Percentiles rank a stretch among this genome's conserved stretches.
These are phyloP conservation scores for Falco cherrug DNA, from an alignment of 2,797 vertebrate genomes.

Conservation along the genomic window DNA sequence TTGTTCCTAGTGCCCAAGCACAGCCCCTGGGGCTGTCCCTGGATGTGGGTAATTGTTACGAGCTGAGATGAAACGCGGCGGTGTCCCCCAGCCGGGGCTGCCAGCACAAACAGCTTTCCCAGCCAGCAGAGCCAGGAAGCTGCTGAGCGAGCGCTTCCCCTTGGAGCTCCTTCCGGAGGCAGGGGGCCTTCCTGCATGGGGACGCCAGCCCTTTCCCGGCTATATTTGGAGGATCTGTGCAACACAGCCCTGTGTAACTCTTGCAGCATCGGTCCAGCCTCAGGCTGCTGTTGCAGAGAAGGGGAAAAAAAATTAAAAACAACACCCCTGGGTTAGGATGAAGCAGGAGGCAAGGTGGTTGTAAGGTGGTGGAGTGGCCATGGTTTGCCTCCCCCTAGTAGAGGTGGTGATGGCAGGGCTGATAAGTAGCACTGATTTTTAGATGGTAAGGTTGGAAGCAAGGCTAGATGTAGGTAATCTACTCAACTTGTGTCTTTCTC, in stretches of 20 bases:
- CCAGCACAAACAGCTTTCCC: background rate
- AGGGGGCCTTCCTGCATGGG: background rate
- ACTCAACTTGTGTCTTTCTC: background rate
- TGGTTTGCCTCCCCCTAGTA: background rate
- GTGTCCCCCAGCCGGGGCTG: background rate
- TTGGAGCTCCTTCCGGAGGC: background rate
- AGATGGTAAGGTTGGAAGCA: background rate
- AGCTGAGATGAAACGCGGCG: background rate
- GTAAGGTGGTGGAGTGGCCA: background rate
- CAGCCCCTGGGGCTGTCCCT: background rate
- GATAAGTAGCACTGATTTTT: background rate
- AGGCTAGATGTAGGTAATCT: background rate
- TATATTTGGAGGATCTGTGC: background rate
- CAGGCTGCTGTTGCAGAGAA: background rate
- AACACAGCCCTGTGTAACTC: background rate
- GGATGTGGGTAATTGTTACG: background rate
- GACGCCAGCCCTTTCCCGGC: background rate
- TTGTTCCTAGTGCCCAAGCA: rapidly evolving
- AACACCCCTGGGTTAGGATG: background rate
- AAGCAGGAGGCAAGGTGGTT: background rate
- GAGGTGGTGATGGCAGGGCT: background rate
- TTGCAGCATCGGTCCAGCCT: background rate
- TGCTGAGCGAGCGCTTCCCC: background rate
- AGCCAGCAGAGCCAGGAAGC: background rate
- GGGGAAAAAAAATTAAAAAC: rapidly evolving